A percentile compares a stretch with the other conserved stretches of the same genome.
These are phyloP conservation scores for Brachionus plicatilis DNA, from an alignment of 1,140 invertebrate genomes.

Conservation along the genomic window DNA sequence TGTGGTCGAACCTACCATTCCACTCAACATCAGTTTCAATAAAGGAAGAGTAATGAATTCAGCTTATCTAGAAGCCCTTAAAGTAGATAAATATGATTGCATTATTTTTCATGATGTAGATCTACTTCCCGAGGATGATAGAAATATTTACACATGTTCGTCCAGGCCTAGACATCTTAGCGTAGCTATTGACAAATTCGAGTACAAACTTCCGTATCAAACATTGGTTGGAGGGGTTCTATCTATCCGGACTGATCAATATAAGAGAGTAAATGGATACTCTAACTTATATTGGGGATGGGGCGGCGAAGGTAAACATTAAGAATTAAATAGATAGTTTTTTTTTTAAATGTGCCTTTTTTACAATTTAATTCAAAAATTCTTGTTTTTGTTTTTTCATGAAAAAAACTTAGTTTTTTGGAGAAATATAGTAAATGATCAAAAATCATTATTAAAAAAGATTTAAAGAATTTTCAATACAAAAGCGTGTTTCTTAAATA, in stretches of 20 bases:
- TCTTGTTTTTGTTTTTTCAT: too few species aligned
- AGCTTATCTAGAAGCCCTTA: slow-evolving; percentile 9
- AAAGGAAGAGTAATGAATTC: slow-evolving; percentile 37
- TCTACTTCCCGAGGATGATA: slow-evolving; percentile 41
- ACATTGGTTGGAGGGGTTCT: slow-evolving; percentile 35
- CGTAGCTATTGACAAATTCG: slow-evolving; percentile 40
- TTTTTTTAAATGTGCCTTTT: too few species aligned
- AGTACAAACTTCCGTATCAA: slow-evolving; percentile 13
- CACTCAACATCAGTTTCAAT: not conserved
- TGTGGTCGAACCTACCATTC: slow-evolving; percentile 46
- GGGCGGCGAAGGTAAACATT: slow-evolving; percentile 52
- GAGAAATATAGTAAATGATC: too few species aligned
- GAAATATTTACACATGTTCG: slow-evolving; percentile 42
- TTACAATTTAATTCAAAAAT: too few species aligned
- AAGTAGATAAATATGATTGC: slow-evolving; percentile 41
- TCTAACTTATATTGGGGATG: slow-evolving; percentile 77
- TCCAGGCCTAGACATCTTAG: slow-evolving; percentile 40
- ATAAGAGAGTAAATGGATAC: slow-evolving; percentile 60
- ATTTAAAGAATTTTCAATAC: too few species aligned
- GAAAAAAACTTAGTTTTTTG: too few species aligned
- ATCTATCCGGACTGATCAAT: not conserved
- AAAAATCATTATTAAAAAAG: too few species aligned
- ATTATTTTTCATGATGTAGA: slow-evolving; percentile 44
- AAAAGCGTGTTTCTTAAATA: too few species aligned
- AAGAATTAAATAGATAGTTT: too few species aligned